Base-by-base conservation (phyloP, 2,888 invertebrate species). In the Dicyrtoma fusca region DNA sequence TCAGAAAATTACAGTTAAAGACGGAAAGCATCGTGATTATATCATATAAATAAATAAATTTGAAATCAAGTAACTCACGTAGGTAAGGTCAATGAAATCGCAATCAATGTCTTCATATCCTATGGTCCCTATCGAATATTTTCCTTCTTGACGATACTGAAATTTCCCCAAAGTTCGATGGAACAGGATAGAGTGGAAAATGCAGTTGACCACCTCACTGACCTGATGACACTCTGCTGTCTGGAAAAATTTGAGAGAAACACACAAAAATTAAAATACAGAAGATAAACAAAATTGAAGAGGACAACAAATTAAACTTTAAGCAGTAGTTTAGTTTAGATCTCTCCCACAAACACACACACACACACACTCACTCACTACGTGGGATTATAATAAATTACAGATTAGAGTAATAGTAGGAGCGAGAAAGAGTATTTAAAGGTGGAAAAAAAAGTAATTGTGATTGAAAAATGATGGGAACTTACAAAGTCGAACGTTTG, bases 91-190 rank as follows among this genome's bases (percentile, higher is more conserved):
- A 82, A 99, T 92, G 83, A 95, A 96, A 85, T 98, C 95, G 86
- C 98, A 99, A 85, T 97, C 95, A 47, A 97, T 94, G 85, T 99
- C 99, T 80, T 93, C 91, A 83, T 95, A 94, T 77, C 97, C 97
- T 69, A 99, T 89, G 0, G 96, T 94, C 65, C 97, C 97, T 81
- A 98, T 92, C 23, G 95, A 94, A 85, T 97, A 99, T 84, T 92
- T 94, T 81, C 92, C 93, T 85, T 97, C 96, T 83, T 91, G 91
- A 84, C 91, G 93, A 86, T 96, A 98, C 73, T 91, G 90, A 86
- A 97, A 97, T 88, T 95, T 95, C 75, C 95, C 95, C 81, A 92
- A 88, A 74, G 92, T 91, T 75, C 95, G 89, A 84, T 95, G 94
- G 84, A 95, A 94, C 66, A 95, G 87, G 64, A 95, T 91, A 62